Conservation (phyloP, 2,888 invertebrate genomes). For the Folsomia candida region DNA sequence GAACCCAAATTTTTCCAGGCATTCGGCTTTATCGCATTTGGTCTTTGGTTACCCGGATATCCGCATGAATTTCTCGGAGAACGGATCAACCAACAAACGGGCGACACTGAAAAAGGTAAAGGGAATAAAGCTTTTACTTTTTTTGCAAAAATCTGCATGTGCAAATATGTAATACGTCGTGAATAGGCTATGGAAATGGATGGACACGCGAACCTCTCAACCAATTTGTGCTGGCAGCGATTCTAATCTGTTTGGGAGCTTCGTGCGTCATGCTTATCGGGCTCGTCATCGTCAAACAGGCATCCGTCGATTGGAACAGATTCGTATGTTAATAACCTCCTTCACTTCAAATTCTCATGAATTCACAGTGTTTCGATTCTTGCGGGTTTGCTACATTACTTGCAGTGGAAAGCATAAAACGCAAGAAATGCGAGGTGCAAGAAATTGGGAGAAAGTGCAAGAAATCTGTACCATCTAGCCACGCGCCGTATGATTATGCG, state of each 20-base stretch:
- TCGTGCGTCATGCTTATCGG: neutral
- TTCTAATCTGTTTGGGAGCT: neutral
- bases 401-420: too few relatives aligned
- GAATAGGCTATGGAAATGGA: conserved; percentile 2
- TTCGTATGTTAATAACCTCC: too few relatives aligned
- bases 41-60: conserved; percentile 7
- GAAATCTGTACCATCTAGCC: too few relatives aligned
- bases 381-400: too few relatives aligned
- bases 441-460: neutral
- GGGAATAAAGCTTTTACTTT: neutral
- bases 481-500: too few relatives aligned
- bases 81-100: neutral
- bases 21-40: neutral
- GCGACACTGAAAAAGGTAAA: neutral
- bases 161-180: neutral
- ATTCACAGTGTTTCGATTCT: too few relatives aligned
- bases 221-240: conserved; percentile 10
- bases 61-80: conserved; percentile 9
- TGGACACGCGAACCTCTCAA: conserved; percentile 5
- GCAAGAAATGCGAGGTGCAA: neutral
- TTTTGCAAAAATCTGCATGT: neutral
- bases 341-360: too few relatives aligned
- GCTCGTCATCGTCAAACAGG: neutral
- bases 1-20: neutral
- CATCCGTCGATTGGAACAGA: conserved; percentile 10